Evolutionary conservation across 2,888 invertebrate genomes (phyloP).

Genomic region (Athalia rosae): DNA sequence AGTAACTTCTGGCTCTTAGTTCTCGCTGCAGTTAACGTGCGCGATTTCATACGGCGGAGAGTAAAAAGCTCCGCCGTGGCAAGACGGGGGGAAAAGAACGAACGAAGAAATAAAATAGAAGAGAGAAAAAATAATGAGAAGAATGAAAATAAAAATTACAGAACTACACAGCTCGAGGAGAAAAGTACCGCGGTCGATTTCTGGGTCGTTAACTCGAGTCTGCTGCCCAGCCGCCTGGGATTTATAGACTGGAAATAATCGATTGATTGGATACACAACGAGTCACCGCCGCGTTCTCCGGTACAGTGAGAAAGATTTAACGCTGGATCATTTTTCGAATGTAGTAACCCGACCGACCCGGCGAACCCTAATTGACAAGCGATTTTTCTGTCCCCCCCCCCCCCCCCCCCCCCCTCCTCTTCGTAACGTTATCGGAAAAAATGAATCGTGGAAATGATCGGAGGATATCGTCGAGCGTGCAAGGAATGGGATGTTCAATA

Average conservation of each 20-base stretch:
- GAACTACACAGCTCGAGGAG: not conserved
- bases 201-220: constrained; percentile 44
- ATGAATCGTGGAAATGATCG: not conserved
- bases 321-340: constrained; percentile 40
- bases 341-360: constrained; percentile 7
- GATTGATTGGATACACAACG: constrained; percentile 46
- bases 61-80: not conserved
- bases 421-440: too few species aligned
- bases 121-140: not conserved
- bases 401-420: too few species aligned
- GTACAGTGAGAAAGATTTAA: constrained; percentile 31
- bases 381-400: constrained; percentile 19
- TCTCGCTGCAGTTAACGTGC: constrained; percentile 32
- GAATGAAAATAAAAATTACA: not conserved
- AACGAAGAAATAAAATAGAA: not conserved
- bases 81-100: not conserved
- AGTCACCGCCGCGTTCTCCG: not conserved
- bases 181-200: constrained; percentile 41
- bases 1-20: not conserved
- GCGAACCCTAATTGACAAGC: constrained; percentile 5
- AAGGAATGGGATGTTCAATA: not conserved
- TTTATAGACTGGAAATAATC: constrained; percentile 46
- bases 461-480: not conserved
- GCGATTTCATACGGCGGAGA: constrained; percentile 26
- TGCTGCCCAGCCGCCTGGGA: constrained; percentile 37